Percentiles rank a stretch among this genome's conserved stretches.
Conservation (phyloP, 2,797 vertebrate genomes). For the Spatula versicolor region DNA sequence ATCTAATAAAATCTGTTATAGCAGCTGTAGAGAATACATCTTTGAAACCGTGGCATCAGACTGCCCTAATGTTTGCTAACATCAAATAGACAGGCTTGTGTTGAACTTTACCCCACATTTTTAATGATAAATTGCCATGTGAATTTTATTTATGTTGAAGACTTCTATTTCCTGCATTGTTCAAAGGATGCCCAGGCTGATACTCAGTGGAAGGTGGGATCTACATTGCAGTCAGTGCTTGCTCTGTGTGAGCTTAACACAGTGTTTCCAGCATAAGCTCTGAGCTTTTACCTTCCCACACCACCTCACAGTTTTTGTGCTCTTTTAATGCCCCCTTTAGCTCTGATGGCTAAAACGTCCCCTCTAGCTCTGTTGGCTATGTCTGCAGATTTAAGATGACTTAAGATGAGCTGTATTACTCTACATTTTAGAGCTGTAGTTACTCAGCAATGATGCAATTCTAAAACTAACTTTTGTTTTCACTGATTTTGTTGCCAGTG, state of each 20-base stretch:
- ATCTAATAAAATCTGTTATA: background rate
- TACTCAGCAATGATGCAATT: fast-evolving
- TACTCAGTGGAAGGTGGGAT: background rate
- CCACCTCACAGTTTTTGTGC: background rate
- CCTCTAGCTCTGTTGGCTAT: background rate
- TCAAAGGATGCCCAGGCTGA: background rate
- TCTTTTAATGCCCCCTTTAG: background rate
- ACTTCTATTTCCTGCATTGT: background rate
- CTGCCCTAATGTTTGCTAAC: background rate
- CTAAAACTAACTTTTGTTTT: background rate
- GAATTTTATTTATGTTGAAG: background rate
- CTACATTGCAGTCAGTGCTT: background rate
- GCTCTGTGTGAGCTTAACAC: background rate
- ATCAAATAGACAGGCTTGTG: background rate
- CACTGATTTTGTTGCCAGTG: background rate
- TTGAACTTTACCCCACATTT: background rate
- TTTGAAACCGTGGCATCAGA: background rate
- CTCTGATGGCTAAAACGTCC: background rate
- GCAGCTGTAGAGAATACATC: background rate
- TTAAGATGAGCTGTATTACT: background rate
- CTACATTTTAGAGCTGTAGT: background rate
- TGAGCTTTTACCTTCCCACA: background rate
- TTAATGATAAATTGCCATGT: background rate
- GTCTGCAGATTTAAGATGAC: background rate
- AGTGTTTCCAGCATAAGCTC: background rate